These are phyloP conservation scores for Harpagifer antarcticus DNA, from an alignment of 2,797 vertebrate genomes.

Conservation along the genomic window DNA sequence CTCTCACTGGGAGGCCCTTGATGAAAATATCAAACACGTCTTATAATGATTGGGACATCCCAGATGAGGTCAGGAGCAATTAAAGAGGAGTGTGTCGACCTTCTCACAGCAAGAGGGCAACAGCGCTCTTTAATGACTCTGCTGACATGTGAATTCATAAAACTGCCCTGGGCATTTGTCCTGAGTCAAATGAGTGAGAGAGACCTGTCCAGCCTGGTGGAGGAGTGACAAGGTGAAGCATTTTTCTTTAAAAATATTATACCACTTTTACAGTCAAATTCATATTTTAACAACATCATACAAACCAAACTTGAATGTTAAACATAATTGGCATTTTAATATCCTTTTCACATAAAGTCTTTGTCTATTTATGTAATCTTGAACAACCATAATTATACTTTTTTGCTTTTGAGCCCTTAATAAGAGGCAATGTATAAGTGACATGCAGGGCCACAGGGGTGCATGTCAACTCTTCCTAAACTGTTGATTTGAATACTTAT, in stretches of 20 bases:
- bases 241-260: too few relatives aligned
- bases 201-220: too few relatives aligned
- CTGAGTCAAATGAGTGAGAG: conserved; percentile 7
- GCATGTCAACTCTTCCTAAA: not conserved
- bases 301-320: not conserved
- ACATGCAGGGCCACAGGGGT: not conserved
- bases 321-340: not conserved
- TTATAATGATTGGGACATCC: conserved; percentile 29
- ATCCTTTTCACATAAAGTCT: not conserved
- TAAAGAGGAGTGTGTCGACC: conserved; percentile 20
- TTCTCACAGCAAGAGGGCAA: conserved; percentile 29
- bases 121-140: conserved; percentile 40
- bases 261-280: not conserved
- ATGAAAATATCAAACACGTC: conserved; percentile 52
- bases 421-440: not conserved
- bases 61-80: conserved; percentile 49
- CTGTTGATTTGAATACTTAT: not conserved
- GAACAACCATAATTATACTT: not conserved
- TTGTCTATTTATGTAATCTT: not conserved
- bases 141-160: conserved; percentile 45
- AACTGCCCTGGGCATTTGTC: conserved; percentile 16
- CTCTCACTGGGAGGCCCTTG: conserved; percentile 25
- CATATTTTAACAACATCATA: not conserved
- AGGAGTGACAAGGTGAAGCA: not conserved
- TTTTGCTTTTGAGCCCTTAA: not conserved